Percentiles rank a stretch among this genome's conserved stretches.
Conservation (phyloP, 2,888 invertebrate genomes). For the Criorhina ranunculi region DNA sequence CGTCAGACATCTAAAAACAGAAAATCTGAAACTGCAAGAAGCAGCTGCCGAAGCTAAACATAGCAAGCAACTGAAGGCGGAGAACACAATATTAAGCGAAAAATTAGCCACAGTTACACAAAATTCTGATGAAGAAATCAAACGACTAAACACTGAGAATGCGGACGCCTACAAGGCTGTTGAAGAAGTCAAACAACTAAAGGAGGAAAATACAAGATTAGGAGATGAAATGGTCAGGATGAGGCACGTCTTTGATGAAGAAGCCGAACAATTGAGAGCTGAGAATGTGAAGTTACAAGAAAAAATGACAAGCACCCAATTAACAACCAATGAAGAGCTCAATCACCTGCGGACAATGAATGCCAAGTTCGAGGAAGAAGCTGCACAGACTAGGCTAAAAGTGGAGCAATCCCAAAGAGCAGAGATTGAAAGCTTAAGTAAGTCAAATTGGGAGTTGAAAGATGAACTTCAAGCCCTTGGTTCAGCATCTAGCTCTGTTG, state of each 20-base stretch:
- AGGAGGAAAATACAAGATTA: neutral
- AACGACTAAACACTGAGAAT: constrained; percentile 9
- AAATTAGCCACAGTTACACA: neutral
- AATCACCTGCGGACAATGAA: constrained; percentile 13
- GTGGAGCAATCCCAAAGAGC: neutral
- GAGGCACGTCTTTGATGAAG: neutral
- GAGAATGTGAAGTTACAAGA: neutral
- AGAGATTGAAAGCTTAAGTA: constrained; percentile 4
- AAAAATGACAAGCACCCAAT: neutral
- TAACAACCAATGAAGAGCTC: neutral
- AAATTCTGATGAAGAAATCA: neutral
- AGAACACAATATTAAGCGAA: constrained; percentile 22
- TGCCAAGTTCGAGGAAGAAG: neutral
- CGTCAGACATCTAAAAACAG: constrained; percentile 31
- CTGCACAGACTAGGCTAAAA: neutral
- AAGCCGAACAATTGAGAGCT: neutral
- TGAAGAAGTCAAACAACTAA: neutral
- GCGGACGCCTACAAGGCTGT: neutral
- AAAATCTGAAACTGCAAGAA: constrained; percentile 32
- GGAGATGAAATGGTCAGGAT: neutral
- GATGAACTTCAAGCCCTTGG: constrained; percentile 2
- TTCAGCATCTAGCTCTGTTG: neutral
- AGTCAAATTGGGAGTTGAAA: neutral
- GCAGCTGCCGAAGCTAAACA: constrained; percentile 27
- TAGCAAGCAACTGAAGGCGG: constrained; percentile 4